Percentiles rank a stretch among this genome's conserved stretches.
phyloP scores from a whole-genome alignment of 2,113 vertebrate genomes.

The Blennius ocellaris region DNA sequence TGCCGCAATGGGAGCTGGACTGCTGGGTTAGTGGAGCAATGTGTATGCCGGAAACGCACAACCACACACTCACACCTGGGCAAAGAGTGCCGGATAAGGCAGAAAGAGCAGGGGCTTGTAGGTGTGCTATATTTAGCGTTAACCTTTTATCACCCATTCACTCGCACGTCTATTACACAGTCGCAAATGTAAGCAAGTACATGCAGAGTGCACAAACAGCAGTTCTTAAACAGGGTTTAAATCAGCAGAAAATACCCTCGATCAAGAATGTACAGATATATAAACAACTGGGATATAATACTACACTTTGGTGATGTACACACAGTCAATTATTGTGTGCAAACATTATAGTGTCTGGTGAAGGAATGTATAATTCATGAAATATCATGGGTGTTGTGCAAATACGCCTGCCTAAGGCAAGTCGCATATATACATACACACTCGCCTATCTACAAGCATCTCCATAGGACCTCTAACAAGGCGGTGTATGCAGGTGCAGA shows the following conservation, averaged over 20 bases:
- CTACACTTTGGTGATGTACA: neutral
- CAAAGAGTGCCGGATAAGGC: slow-evolving; percentile 3
- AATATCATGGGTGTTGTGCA: neutral
- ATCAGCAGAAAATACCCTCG: neutral
- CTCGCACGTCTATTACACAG: slow-evolving; percentile 4
- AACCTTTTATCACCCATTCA: slow-evolving; percentile 20
- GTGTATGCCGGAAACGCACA: neutral
- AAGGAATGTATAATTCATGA: slow-evolving; percentile 20
- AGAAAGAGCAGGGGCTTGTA: neutral
- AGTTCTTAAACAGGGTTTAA: neutral
- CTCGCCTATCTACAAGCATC: neutral
- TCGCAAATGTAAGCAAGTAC: neutral
- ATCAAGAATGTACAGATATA: slow-evolving; percentile 1
- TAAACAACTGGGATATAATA: neutral
- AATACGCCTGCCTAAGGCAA: neutral
- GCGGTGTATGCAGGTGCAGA: neutral
- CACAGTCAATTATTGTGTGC: neutral
- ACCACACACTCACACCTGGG: slow-evolving; percentile 22
- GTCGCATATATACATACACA: neutral
- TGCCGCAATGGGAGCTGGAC: slow-evolving; percentile 33
- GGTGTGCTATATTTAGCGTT: slow-evolving; percentile 17
- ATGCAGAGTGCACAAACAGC: neutral
- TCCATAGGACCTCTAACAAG: too few relatives aligned
- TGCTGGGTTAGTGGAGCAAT: slow-evolving; percentile 54
- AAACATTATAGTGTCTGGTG: neutral